Evolutionary conservation across 1,140 invertebrate genomes (phyloP).

Genomic region (Melanaphis sacchari): DNA sequence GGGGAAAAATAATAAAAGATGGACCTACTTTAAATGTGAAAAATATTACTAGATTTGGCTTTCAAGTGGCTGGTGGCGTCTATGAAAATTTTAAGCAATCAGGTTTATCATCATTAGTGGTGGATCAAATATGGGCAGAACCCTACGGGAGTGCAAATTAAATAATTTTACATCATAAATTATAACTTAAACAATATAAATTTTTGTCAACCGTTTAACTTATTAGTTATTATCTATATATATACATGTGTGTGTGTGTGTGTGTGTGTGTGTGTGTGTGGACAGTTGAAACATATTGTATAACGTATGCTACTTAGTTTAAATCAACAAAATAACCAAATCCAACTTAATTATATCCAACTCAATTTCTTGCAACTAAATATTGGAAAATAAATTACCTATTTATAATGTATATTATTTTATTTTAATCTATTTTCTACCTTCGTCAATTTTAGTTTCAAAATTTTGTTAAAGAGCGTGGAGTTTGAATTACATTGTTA

Average conservation of each 20-base stretch:
- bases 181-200: neutral
- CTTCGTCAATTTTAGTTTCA: too few species aligned
- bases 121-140: constrained; percentile 65
- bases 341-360: too few species aligned
- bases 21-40: constrained; percentile 67
- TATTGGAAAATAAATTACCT: too few species aligned
- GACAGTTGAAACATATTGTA: neutral
- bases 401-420: too few species aligned
- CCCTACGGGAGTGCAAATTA: neutral
- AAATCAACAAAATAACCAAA: too few species aligned
- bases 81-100: constrained; percentile 72
- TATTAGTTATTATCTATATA: neutral
- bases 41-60: constrained; percentile 71
- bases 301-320: neutral
- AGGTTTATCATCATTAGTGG: constrained; percentile 72
- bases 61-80: constrained; percentile 76
- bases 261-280: too few species aligned
- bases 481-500: too few species aligned
- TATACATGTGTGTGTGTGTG: too few species aligned
- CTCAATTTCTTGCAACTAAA: too few species aligned
- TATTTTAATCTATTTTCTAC: too few species aligned
- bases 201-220: neutral
- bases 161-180: neutral
- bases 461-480: too few species aligned
- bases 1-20: constrained; percentile 68